These are phyloP conservation scores for Sigmodon hispidus DNA, from an alignment of 2,113 vertebrate species.

Conservation along the genomic window DNA sequence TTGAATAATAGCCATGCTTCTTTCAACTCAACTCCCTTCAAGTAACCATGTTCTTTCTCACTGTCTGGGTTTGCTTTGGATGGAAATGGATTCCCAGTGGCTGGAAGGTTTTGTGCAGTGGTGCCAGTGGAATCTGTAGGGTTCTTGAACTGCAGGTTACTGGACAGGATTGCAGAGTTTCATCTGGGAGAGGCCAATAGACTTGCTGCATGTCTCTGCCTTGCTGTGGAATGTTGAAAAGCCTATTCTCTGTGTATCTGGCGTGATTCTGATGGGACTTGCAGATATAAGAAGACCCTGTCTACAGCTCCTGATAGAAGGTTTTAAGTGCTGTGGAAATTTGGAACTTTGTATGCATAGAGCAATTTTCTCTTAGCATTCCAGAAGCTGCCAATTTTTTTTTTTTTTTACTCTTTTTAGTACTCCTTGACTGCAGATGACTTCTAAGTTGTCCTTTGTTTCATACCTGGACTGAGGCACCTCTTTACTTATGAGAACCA, in stretches of 20 bases:
- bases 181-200: fast-evolving
- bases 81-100: neutral
- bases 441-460: neutral
- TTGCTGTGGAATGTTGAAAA: neutral
- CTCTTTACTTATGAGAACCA: neutral
- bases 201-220: neutral
- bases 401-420: neutral
- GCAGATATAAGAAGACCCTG: neutral
- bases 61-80: neutral
- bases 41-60: too few relatives aligned
- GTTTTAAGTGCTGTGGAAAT: neutral
- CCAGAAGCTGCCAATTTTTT: neutral
- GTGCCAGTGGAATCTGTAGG: neutral
- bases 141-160: neutral
- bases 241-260: neutral
- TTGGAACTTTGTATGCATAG: neutral
- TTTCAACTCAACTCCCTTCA: neutral
- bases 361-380: neutral
- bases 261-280: neutral
- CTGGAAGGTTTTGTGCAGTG: neutral
- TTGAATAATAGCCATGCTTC: neutral
- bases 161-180: neutral
- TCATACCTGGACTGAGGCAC: fast-evolving
- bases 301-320: neutral
- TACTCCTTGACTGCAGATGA: neutral